These are phyloP conservation scores for Coryphaenoides rupestris DNA, from an alignment of 2,113 vertebrate species.

Conservation along the genomic window DNA sequence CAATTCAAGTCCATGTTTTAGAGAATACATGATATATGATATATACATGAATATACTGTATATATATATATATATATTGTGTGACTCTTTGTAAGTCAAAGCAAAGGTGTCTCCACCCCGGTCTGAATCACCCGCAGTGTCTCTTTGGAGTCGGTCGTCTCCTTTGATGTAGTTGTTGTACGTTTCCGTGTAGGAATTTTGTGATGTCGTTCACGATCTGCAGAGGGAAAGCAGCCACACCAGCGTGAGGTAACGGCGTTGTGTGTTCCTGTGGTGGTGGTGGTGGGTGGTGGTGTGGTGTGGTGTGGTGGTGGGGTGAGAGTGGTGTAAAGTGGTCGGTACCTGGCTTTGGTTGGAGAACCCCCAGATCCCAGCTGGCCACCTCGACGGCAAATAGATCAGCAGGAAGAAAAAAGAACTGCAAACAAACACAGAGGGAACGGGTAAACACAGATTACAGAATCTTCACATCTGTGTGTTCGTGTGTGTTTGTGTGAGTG, in stretches of 20 bases:
- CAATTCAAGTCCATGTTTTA: too few species aligned
- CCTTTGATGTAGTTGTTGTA: slow-evolving; percentile 65
- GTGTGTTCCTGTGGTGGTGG: not conserved
- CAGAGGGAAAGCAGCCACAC: not conserved
- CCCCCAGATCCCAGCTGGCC: slow-evolving; percentile 93
- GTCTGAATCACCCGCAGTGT: slow-evolving; percentile 82
- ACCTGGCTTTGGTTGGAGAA: slow-evolving; percentile 92
- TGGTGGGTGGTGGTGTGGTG: not conserved
- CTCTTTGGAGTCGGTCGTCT: slow-evolving; percentile 66
- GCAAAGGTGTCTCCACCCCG: slow-evolving; percentile 66
- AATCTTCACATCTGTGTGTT: too few species aligned
- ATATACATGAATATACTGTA: too few species aligned
- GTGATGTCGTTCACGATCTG: slow-evolving; percentile 83
- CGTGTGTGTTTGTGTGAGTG: too few species aligned
- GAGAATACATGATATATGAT: too few species aligned
- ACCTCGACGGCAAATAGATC: slow-evolving; percentile 90
- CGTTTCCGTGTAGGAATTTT: slow-evolving; percentile 78
- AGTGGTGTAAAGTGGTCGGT: slow-evolving; percentile 7
- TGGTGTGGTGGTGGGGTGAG: not conserved
- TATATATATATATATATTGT: not conserved
- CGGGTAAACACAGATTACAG: slow-evolving; percentile 9
- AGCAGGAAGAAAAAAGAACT: slow-evolving; percentile 96
- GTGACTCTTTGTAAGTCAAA: not conserved
- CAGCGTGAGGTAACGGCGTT: too few species aligned
- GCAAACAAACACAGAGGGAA: slow-evolving; percentile 23